Conservation (phyloP, 1,140 invertebrate genomes). For the Cotesia glomerata region DNA sequence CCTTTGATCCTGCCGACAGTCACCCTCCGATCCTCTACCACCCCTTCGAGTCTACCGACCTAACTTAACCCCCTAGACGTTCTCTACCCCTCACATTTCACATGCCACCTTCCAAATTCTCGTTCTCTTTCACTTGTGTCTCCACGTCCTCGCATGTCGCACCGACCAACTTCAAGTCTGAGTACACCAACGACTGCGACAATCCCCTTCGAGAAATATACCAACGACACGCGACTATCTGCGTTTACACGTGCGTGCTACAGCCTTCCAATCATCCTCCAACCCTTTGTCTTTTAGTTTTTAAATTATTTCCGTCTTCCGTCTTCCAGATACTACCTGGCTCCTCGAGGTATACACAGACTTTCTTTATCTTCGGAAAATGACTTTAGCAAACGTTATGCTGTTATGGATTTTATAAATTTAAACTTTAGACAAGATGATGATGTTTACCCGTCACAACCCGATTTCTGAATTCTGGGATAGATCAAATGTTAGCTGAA, state of each 20-base stretch:
- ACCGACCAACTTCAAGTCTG: too few species aligned
- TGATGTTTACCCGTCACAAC: constrained; percentile 23
- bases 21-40: constrained; percentile 48
- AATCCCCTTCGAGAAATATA: constrained; percentile 39
- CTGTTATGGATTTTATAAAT: neutral
- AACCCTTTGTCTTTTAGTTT: constrained; percentile 1
- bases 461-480: constrained; percentile 43
- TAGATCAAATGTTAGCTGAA: constrained; percentile 51
- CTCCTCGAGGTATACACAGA: neutral
- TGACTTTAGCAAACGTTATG: neutral
- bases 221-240: constrained; percentile 35
- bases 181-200: constrained; percentile 1
- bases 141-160: neutral
- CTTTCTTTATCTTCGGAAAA: neutral
- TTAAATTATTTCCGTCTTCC: neutral
- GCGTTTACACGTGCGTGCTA: constrained; percentile 33
- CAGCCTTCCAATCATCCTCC: neutral
- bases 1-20: constrained; percentile 63
- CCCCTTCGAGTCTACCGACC: constrained; percentile 33
- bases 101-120: constrained; percentile 5
- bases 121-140: neutral
- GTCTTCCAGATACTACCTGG: too few species aligned
- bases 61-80: constrained; percentile 25
- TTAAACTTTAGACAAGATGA: neutral
- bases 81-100: constrained; percentile 23